These are phyloP conservation scores for Aricia artaxerxes DNA, from an alignment of 2,888 invertebrate genomes.

Conservation along the genomic window DNA sequence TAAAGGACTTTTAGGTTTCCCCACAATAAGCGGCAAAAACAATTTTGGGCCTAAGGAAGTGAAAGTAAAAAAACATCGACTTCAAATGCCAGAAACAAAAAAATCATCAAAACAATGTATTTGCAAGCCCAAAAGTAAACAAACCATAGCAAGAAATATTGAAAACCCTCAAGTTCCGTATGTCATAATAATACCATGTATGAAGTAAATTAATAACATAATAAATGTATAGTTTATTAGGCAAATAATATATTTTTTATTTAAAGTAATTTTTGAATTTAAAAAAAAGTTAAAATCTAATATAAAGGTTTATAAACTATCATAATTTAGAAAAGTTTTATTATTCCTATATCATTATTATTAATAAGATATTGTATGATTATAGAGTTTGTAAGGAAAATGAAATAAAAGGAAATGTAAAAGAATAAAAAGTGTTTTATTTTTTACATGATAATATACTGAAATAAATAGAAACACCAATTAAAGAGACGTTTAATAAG, in stretches of 20 bases:
- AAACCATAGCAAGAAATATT: not conserved
- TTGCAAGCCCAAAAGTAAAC: not conserved
- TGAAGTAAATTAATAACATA: slow-evolving; percentile 36
- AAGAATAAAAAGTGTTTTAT: not conserved
- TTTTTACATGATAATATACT: slow-evolving; percentile 6
- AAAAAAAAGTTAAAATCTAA: too few species aligned
- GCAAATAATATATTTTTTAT: too few species aligned
- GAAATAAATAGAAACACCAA: not conserved
- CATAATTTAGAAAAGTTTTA: too few species aligned
- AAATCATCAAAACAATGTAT: not conserved
- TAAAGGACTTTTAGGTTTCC: not conserved
- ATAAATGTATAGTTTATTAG: not conserved
- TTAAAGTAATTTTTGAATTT: too few species aligned
- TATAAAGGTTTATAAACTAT: too few species aligned
- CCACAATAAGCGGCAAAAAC: not conserved
- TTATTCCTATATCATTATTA: too few species aligned
- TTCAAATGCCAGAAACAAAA: not conserved
- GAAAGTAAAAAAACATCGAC: not conserved
- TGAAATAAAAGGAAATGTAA: not conserved
- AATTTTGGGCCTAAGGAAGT: not conserved
- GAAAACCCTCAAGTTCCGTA: slow-evolving; percentile 5
- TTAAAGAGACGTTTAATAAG: not conserved
- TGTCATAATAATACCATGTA: slow-evolving; percentile 21
- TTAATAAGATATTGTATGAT: not conserved
- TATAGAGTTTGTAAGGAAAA: not conserved